Conservation (phyloP, 30 jellyfish, hydroid and myxozoan genomes). For the Cassiopea xamachana region DNA sequence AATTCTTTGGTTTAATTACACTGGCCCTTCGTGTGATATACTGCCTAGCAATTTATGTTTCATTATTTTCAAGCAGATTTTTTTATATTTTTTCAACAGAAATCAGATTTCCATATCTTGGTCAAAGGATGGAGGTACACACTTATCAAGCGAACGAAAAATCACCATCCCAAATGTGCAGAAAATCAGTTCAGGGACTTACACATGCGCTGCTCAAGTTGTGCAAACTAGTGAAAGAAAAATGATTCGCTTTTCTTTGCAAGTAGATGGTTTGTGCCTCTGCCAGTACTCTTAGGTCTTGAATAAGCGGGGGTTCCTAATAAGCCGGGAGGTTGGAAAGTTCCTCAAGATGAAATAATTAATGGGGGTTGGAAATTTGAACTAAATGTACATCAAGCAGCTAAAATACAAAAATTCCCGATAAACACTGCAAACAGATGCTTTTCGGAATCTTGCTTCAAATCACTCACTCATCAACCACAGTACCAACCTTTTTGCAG, state of each 20-base stretch:
- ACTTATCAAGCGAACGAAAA: constrained; percentile 2
- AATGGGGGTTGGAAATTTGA: too few relatives aligned
- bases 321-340: too few relatives aligned
- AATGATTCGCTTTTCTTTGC: not conserved
- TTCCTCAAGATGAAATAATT: too few relatives aligned
- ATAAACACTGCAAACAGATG: too few relatives aligned
- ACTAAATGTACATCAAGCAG: too few relatives aligned
- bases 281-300: not conserved
- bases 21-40: not conserved
- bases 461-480: too few relatives aligned
- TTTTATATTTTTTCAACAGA: not conserved
- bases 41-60: too few relatives aligned
- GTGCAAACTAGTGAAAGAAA: not conserved
- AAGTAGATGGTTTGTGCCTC: not conserved
- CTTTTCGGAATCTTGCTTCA: too few relatives aligned
- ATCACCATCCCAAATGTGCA: not conserved
- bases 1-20: too few relatives aligned
- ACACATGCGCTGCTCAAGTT: not conserved
- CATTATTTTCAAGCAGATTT: not conserved
- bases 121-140: constrained; percentile 8
- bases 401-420: too few relatives aligned
- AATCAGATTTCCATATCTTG: constrained; percentile 1
- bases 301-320: not conserved
- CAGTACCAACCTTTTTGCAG: too few relatives aligned
- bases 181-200: not conserved